These are phyloP conservation scores for Folsomia manolachei DNA, from an alignment of 2,888 invertebrate genomes.

Conservation along the genomic window DNA sequence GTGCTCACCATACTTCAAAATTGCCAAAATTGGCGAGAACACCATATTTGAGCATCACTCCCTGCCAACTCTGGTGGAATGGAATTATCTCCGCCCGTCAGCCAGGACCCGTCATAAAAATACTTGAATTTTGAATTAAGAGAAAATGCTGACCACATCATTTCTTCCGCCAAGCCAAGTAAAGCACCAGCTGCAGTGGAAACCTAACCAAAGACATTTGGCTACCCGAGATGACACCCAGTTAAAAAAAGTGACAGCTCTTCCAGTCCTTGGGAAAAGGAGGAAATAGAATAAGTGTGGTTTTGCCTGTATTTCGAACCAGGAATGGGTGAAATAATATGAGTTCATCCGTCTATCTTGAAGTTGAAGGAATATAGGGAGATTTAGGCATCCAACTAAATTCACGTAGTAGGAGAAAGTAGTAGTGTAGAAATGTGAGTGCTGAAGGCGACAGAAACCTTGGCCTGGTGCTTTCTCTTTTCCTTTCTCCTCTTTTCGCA, in stretches of 20 bases:
- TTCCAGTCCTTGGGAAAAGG: neutral
- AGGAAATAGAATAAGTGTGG: too few species aligned
- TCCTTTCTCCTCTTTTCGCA: constrained; percentile 5
- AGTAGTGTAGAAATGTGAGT: neutral
- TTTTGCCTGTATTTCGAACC: neutral
- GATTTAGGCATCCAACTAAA: too few species aligned
- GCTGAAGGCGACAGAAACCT: neutral
- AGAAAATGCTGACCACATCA: neutral
- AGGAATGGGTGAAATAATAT: neutral
- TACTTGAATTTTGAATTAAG: neutral
- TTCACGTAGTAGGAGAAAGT: too few species aligned
- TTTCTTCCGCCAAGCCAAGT: too few species aligned
- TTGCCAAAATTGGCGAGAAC: too few species aligned
- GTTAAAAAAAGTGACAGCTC: neutral
- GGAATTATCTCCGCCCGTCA: neutral
- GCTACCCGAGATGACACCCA: neutral
- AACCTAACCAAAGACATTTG: too few species aligned
- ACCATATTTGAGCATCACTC: too few species aligned
- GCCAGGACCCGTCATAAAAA: neutral
- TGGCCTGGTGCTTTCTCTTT: neutral
- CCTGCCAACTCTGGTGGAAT: too few species aligned
- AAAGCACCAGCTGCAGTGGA: too few species aligned
- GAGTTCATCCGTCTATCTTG: neutral
- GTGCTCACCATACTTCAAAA: too few species aligned
- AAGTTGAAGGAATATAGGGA: too few species aligned